Conservation (phyloP, 2,797 vertebrate genomes). For the Gymnothorax reevesii region DNA sequence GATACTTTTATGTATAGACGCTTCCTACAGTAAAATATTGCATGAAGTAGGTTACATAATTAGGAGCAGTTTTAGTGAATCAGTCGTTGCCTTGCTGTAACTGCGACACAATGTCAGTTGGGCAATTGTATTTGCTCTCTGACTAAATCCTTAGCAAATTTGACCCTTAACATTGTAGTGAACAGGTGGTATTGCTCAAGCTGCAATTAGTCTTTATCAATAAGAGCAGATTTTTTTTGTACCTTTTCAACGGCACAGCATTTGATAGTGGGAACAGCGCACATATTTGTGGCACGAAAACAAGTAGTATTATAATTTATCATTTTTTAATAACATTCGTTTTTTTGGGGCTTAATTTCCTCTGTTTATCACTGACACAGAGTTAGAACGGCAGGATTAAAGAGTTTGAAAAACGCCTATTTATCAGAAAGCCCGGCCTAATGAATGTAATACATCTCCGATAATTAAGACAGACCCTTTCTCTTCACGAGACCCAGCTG, state of each 20-base stretch:
- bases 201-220: not conserved
- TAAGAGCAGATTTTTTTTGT: not conserved
- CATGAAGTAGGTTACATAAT: not conserved
- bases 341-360: conserved; percentile 37
- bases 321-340: conserved; percentile 30
- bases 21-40: not conserved
- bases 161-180: not conserved
- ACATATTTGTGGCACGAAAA: conserved; percentile 4
- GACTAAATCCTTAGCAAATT: not conserved
- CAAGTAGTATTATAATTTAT: conserved; percentile 30
- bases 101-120: not conserved
- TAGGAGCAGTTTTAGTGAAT: not conserved
- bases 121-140: not conserved
- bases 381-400: conserved; percentile 34
- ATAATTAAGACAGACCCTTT: conserved; percentile 40
- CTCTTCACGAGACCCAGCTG: conserved; percentile 24
- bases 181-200: conserved; percentile 4
- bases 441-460: conserved; percentile 38
- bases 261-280: not conserved
- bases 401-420: conserved; percentile 35
- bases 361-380: conserved; percentile 38
- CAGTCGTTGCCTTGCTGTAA: not conserved
- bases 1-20: not conserved
- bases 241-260: not conserved
- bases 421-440: conserved; percentile 32